Conservation (phyloP, 1,140 invertebrate species). For the Polypedilum vanderplanki region DNA sequence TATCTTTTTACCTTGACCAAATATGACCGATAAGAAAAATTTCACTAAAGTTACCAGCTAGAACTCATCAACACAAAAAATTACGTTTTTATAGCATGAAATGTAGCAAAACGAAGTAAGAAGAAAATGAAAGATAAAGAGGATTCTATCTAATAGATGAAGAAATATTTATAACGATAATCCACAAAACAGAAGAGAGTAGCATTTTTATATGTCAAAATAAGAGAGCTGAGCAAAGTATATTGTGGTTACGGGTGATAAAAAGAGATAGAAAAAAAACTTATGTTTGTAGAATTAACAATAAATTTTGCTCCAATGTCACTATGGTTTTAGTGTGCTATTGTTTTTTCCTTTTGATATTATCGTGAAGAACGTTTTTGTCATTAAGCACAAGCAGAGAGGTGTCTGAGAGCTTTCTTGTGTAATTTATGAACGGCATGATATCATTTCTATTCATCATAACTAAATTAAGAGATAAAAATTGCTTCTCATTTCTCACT, state of each 20-base stretch:
- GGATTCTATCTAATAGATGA: too few relatives aligned
- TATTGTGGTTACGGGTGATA: background rate
- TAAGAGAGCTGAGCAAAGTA: too few relatives aligned
- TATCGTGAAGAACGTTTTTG: background rate
- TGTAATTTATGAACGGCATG: background rate
- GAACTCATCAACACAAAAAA: too few relatives aligned
- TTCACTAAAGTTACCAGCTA: too few relatives aligned
- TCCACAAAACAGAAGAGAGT: too few relatives aligned
- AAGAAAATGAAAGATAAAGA: too few relatives aligned
- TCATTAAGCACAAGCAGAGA: background rate
- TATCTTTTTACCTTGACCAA: too few relatives aligned
- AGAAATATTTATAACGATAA: too few relatives aligned
- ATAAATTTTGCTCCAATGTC: background rate
- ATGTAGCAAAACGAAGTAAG: too few relatives aligned
- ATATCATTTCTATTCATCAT: background rate
- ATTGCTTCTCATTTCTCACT: background rate
- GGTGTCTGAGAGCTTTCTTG: background rate
- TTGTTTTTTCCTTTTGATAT: background rate
- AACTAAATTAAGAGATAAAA: slow-evolving; percentile 6
- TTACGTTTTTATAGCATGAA: too few relatives aligned
- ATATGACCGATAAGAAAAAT: too few relatives aligned
- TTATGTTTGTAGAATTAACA: slow-evolving; percentile 13
- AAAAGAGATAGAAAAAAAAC: background rate
- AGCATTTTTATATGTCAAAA: too few relatives aligned
- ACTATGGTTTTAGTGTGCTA: slow-evolving; percentile 4